These are phyloP conservation scores for Sarcophaga caerulescens DNA, from an alignment of 2,888 invertebrate genomes.

Conservation along the genomic window DNA sequence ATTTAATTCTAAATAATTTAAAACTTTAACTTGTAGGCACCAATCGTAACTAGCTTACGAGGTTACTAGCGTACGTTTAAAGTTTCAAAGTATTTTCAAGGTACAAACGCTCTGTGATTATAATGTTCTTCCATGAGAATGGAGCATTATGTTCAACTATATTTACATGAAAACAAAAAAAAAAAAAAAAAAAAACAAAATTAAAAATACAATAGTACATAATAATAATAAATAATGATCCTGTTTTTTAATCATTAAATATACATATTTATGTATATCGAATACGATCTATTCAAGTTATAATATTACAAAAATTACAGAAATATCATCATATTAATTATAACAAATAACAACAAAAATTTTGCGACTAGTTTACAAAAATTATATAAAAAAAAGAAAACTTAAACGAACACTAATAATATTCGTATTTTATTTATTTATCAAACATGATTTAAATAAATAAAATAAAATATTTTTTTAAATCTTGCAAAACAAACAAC, in stretches of 20 bases:
- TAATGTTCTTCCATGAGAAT: constrained; percentile 23
- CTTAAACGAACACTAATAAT: constrained; percentile 35
- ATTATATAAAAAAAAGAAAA: constrained; percentile 23
- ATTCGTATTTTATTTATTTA: too few species aligned
- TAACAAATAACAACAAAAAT: constrained; percentile 62
- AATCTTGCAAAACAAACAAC: constrained; percentile 14
- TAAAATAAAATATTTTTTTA: too few species aligned
- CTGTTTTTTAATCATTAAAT: neutral
- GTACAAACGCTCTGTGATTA: constrained; percentile 78
- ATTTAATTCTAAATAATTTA: constrained; percentile 60
- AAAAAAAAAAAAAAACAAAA: constrained; percentile 71
- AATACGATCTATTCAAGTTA: neutral
- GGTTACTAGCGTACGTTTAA: neutral
- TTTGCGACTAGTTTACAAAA: constrained; percentile 68
- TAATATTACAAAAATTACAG: constrained; percentile 4
- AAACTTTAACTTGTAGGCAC: constrained; percentile 42
- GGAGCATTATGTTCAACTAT: constrained; percentile 73
- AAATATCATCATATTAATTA: too few species aligned
- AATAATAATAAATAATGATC: neutral
- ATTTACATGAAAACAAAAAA: constrained; percentile 77
- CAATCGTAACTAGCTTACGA: neutral
- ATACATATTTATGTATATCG: too few species aligned
- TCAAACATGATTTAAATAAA: too few species aligned
- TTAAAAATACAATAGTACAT: constrained; percentile 4
- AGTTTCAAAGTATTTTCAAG: constrained; percentile 76